A percentile compares a stretch with the other conserved stretches of the same genome.
These are phyloP conservation scores for Aix galericulata DNA, from an alignment of 2,113 vertebrate species.

Conservation along the genomic window DNA sequence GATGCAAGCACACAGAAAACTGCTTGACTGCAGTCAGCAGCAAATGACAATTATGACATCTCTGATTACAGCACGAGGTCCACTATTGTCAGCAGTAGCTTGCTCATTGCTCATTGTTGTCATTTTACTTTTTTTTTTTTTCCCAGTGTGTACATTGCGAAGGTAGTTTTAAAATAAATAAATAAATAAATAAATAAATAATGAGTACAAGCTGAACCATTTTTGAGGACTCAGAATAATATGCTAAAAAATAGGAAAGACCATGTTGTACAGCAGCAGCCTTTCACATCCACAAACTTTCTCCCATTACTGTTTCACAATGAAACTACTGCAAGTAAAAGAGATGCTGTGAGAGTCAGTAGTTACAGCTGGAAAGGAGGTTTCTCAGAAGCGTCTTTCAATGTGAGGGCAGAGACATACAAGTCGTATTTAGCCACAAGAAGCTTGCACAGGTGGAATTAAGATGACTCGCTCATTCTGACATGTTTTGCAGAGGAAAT, in stretches of 20 bases:
- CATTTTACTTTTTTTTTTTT: neutral
- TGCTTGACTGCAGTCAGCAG: neutral
- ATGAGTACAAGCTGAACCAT: neutral
- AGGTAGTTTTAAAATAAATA: neutral
- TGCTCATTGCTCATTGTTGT: neutral
- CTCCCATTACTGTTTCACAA: neutral
- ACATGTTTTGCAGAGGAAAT: slow-evolving; percentile 11
- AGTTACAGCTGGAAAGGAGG: neutral
- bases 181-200: neutral
- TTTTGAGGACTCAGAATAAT: neutral
- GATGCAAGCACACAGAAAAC: neutral
- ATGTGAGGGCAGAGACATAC: neutral
- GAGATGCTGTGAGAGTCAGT: neutral
- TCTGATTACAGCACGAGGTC: neutral
- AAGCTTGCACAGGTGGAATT: neutral
- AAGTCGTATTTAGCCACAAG: neutral
- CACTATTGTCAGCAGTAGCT: neutral
- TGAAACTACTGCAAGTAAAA: neutral
- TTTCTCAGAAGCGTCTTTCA: neutral
- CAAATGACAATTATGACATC: neutral
- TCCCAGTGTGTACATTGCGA: neutral
- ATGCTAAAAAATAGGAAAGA: neutral
- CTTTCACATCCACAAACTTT: neutral
- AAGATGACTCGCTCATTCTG: neutral
- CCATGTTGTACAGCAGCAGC: neutral